Evolutionary conservation across 2,797 vertebrate genomes (phyloP), one percentile per base, ranked within the genome.

Genomic region (Champsocephalus esox): DNA sequence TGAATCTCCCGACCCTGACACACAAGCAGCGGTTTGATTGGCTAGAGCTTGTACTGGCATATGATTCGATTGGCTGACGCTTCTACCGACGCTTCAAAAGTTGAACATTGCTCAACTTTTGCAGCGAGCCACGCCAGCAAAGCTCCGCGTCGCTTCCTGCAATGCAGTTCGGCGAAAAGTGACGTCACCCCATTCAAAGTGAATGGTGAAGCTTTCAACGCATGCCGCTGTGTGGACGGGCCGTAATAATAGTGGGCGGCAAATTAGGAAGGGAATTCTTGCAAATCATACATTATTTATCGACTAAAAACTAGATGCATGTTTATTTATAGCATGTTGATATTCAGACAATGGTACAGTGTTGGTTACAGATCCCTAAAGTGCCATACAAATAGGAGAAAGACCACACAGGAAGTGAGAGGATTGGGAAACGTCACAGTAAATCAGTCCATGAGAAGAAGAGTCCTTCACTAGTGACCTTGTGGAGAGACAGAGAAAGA

Each of bases 401-500:
- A 43, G 19, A 24, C 65, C 2, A 28, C 6, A 28, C 28, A 9
- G 24, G 3, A 48, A 69, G 5, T 32, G 16, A 58, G 41, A 45
- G 28, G 65, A 32, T 19, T 11, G 13, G 66, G n/a, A 73, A 60
- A 74, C 3, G 6, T 8, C 51, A 50, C 24, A 34, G 43, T 28
- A 12, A 66, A 21, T 72, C 34, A 32, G 21, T 45, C 14, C 32
- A 61, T 21, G 38, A 62, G 54, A 8, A 64, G 28, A 41, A 28
- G 43, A 58, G 57, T 49, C 66, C 48, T 79, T 85, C 58, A 73
- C 14, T 5, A 1, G 43, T 78, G 79, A 85, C 80, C 86, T 81
- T 87, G 73, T 32, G 10, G 21, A 67, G 50, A 58, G 75, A 83
- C 51, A 55, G 28, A 9, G 2, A 49, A 28, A 73, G 57, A 75